Evolutionary conservation across 2,797 vertebrate species (phyloP).

Genomic region (Channa striata): DNA sequence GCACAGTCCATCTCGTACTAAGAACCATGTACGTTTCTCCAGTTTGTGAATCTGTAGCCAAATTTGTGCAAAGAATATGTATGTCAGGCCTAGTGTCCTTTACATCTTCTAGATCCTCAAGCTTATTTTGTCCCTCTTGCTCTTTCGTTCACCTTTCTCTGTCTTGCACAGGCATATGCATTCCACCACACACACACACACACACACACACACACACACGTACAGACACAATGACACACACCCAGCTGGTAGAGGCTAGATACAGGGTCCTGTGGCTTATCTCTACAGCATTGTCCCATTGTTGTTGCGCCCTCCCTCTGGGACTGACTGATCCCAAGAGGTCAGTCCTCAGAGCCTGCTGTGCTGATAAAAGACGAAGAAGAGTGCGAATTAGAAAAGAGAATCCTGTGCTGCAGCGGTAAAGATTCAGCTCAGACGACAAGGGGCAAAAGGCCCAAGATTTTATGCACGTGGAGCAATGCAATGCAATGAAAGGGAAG

Average conservation of each 20-base stretch:
- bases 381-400: constrained; percentile 31
- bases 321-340: constrained; percentile 33
- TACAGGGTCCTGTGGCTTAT: constrained; percentile 34
- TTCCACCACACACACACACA: constrained; percentile 16
- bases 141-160: constrained; percentile 25
- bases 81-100: neutral
- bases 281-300: constrained; percentile 49
- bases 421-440: constrained; percentile 46
- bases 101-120: neutral
- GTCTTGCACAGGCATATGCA: neutral
- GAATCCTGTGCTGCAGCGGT: constrained; percentile 5
- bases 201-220: constrained; percentile 6
- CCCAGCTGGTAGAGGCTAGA: constrained; percentile 25
- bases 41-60: constrained; percentile 5
- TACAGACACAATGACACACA: constrained; percentile 11
- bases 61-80: constrained; percentile 18
- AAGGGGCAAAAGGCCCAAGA: constrained; percentile 38
- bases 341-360: constrained; percentile 34
- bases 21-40: neutral
- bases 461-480: constrained; percentile 46
- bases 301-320: constrained; percentile 42
- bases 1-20: constrained; percentile 3
- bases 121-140: constrained; percentile 16
- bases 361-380: constrained; percentile 46
- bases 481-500: constrained; percentile 38